A percentile compares a stretch with the other conserved stretches of the same genome.
These are phyloP conservation scores for Aspidoscelis tigris DNA, from an alignment of 2,113 vertebrate species.

Conservation along the genomic window DNA sequence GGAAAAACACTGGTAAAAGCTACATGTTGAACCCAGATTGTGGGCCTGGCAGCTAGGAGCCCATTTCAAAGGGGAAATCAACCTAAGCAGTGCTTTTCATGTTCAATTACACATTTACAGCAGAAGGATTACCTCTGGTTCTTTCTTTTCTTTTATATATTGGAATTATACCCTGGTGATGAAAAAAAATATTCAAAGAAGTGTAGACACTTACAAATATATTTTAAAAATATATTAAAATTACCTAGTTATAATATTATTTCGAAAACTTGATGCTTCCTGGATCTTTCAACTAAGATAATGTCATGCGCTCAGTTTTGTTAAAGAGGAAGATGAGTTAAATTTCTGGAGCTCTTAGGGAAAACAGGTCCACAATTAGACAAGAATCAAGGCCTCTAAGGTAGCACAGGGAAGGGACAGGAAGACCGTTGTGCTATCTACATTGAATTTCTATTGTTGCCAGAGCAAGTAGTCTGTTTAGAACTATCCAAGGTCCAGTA, in stretches of 20 bases:
- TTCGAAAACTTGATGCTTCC: too few species aligned
- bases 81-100: background rate
- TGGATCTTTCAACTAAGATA: too few species aligned
- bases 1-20: background rate
- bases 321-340: too few species aligned
- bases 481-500: constrained; percentile 6
- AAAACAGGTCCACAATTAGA: too few species aligned
- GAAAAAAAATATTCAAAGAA: too few species aligned
- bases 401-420: background rate
- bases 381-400: background rate
- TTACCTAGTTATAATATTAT: too few species aligned
- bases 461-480: background rate
- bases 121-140: background rate
- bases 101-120: background rate
- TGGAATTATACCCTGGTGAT: too few species aligned
- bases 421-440: background rate
- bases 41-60: background rate
- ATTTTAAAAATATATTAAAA: too few species aligned
- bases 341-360: too few species aligned
- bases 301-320: too few species aligned
- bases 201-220: too few species aligned
- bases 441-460: background rate
- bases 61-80: background rate
- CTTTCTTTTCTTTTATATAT: too few species aligned
- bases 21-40: background rate